phyloP scores from a whole-genome alignment of 2,113 vertebrate species.

The Pteruthius melanotis region DNA sequence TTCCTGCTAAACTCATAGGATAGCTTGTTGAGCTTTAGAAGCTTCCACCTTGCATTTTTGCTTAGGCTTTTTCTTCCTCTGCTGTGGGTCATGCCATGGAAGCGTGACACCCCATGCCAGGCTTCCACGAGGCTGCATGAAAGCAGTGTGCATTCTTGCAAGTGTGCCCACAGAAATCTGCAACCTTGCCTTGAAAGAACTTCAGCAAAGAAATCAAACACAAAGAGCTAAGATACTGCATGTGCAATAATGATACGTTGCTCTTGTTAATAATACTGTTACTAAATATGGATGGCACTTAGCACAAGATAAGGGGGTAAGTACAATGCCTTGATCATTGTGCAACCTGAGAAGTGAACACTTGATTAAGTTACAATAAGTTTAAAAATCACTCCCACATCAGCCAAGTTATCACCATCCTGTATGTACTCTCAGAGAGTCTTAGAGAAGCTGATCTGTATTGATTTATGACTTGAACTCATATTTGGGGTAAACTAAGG shows the following conservation, averaged over 20 bases:
- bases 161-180: neutral
- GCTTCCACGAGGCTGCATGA: neutral
- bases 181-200: neutral
- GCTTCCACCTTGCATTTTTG: neutral
- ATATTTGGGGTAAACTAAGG: neutral
- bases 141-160: neutral
- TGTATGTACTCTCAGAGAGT: neutral
- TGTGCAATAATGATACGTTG: neutral
- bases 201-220: neutral
- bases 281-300: neutral
- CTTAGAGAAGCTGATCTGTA: neutral
- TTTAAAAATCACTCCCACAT: neutral
- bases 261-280: neutral
- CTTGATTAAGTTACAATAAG: neutral
- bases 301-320: neutral
- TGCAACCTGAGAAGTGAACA: neutral
- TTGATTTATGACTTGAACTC: neutral
- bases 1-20: neutral
- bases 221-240: neutral
- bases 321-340: neutral
- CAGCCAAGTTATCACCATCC: neutral
- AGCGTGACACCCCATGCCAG: neutral
- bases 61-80: neutral
- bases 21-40: neutral
- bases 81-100: neutral